phyloP scores from a whole-genome alignment of 2,888 invertebrate genomes.

The Pogonocherus hispidulus region DNA sequence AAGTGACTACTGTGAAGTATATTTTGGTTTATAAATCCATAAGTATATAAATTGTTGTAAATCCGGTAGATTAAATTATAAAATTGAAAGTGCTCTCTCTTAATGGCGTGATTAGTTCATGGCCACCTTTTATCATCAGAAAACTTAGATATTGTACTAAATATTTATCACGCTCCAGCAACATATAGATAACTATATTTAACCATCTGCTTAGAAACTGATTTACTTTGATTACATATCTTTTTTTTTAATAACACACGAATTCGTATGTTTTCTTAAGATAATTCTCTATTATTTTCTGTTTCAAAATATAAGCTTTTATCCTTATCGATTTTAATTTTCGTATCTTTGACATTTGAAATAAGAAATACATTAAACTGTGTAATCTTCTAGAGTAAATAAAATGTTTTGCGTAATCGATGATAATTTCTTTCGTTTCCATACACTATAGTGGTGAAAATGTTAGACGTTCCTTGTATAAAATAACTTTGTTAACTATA shows the following conservation, averaged over 20 bases:
- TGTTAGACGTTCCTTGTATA: too few relatives aligned
- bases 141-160: neutral
- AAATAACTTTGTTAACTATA: too few relatives aligned
- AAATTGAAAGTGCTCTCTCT: neutral
- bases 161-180: slow-evolving; percentile 9
- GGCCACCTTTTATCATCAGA: neutral
- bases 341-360: slow-evolving; percentile 5
- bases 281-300: slow-evolving; percentile 11
- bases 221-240: slow-evolving; percentile 20
- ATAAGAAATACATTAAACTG: neutral
- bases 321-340: neutral
- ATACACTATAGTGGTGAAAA: too few relatives aligned
- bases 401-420: neutral
- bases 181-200: slow-evolving; percentile 17
- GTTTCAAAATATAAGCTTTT: neutral
- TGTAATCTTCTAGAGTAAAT: slow-evolving; percentile 11
- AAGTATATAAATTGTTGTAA: neutral
- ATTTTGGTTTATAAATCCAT: neutral
- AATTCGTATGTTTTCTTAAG: slow-evolving; percentile 11
- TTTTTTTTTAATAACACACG: slow-evolving; percentile 4
- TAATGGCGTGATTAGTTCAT: too few relatives aligned
- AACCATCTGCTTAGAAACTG: slow-evolving; percentile 17
- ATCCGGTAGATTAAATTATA: neutral
- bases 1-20: neutral
- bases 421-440: too few relatives aligned